Conservation (phyloP, 2,797 vertebrate species). For the Bradypodion pumilum region DNA sequence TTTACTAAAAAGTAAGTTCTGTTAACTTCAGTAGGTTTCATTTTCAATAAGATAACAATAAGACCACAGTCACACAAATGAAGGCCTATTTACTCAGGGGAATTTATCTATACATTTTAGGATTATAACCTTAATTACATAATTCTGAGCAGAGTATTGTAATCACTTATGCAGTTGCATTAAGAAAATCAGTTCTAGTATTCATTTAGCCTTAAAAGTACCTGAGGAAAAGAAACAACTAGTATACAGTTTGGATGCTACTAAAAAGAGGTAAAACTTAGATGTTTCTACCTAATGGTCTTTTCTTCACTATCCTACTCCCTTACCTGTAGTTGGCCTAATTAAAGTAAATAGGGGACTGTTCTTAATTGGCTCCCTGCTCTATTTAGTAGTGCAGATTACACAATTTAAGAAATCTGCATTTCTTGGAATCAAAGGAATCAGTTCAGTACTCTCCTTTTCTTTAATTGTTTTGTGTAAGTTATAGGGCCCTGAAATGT, state of each 20-base stretch:
- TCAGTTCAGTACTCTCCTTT: slow-evolving; percentile 36
- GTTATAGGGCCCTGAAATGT: slow-evolving; percentile 21
- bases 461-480: slow-evolving; percentile 25
- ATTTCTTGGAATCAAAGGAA: slow-evolving; percentile 55
- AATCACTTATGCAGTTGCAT: background rate
- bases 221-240: slow-evolving; percentile 62
- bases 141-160: background rate
- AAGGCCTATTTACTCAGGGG: background rate
- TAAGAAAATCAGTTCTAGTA: background rate
- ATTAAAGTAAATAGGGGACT: slow-evolving; percentile 78
- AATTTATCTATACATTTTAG: background rate
- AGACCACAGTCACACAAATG: background rate
- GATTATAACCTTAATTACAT: background rate
- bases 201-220: slow-evolving; percentile 50
- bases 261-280: slow-evolving; percentile 60
- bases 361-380: slow-evolving; percentile 80
- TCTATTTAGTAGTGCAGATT: slow-evolving; percentile 82
- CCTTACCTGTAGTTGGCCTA: slow-evolving; percentile 84
- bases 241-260: slow-evolving; percentile 57
- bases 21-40: background rate
- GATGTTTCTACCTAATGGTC: slow-evolving; percentile 53
- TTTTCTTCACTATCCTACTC: slow-evolving; percentile 41
- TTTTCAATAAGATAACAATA: background rate
- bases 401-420: slow-evolving; percentile 67
- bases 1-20: background rate